Evolutionary conservation across 2,888 invertebrate genomes (phyloP), one percentile per base, ranked within the genome.

Genomic region (Coelopa pilipes): DNA sequence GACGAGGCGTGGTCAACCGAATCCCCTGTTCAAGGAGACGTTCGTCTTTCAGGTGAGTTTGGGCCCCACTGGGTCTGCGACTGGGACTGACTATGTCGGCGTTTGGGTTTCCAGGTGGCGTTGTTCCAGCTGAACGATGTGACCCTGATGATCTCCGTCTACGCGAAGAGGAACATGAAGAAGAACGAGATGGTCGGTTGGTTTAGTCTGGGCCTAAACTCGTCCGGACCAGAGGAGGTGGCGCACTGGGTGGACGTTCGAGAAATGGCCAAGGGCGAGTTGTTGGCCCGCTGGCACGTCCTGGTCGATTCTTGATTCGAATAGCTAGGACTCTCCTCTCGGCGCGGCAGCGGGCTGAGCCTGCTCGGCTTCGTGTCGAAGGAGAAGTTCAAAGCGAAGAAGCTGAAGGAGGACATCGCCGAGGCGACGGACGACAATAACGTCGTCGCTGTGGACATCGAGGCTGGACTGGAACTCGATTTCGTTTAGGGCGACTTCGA

Each of bases 151-250:
- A 92, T 97, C 77, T 96, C 96, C 0, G 95, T 97, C 74, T 97
- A 97, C 90, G 94, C 96, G 86, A 93, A 96, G 78, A 93, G 96
- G 80, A 95, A 97, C 86, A 93, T 94, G 79, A 98, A 97, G 86
- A 93, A 96, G 80, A 96, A 97, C 84, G 97, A 98, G 88, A 96
- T 97, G 94, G 94, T 98, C 80, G 98, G 98, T 76, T 98, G 98
- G 97, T 96, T 98, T 89, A 94, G 96, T 76, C 88, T 98, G 74
- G 98, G 98, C 9, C 90, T 95, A 86, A 96, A 95, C 89, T 94
- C 96, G 80, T 96, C 96, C 73, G 96, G 97, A 24, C 93, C 96
- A 71, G 97, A 97, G 85, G 96, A 97, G 87, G 90, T 94, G 73
- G 92, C 94, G 24, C 97, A 98, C 87, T 98, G 97, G 97, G 93